A percentile compares a stretch with the other conserved stretches of the same genome.
Evolutionary conservation across 2,888 invertebrate genomes (phyloP).

Genomic region (Diarsia rubi): DNA sequence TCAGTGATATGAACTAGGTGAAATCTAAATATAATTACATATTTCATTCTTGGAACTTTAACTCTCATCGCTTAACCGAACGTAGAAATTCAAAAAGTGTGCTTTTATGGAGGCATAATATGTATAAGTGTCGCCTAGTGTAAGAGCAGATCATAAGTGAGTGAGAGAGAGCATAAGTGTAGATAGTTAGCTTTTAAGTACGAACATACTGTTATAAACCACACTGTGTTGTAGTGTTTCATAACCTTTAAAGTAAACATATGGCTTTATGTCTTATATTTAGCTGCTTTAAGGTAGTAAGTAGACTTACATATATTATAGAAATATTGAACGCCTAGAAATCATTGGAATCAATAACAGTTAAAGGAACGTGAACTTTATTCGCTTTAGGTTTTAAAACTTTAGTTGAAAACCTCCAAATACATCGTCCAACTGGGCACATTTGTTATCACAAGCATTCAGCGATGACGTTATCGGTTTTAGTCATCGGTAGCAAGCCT

Average conservation of each 20-base stretch:
- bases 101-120: background rate
- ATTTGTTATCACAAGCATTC: conserved; percentile 43
- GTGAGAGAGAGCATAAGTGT: background rate
- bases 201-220: background rate
- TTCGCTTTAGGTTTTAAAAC: background rate
- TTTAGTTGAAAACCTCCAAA: conserved; percentile 11
- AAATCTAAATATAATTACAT: background rate
- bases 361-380: background rate
- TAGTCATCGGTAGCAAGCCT: conserved; percentile 23
- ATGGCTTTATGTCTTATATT: background rate
- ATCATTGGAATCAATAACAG: background rate
- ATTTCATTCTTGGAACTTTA: background rate
- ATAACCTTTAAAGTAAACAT: conserved; percentile 12
- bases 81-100: background rate
- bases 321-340: too few relatives aligned
- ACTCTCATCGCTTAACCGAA: background rate
- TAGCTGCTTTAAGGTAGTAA: too few relatives aligned
- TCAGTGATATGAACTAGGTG: background rate
- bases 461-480: conserved; percentile 46
- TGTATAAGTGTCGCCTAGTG: background rate
- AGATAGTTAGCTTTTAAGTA: background rate
- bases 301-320: too few relatives aligned
- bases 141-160: too few relatives aligned
- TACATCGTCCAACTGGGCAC: conserved; percentile 5
- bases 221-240: background rate